These are phyloP conservation scores for Bemisia tabaci DNA, from an alignment of 1,140 invertebrate species.

Conservation along the genomic window DNA sequence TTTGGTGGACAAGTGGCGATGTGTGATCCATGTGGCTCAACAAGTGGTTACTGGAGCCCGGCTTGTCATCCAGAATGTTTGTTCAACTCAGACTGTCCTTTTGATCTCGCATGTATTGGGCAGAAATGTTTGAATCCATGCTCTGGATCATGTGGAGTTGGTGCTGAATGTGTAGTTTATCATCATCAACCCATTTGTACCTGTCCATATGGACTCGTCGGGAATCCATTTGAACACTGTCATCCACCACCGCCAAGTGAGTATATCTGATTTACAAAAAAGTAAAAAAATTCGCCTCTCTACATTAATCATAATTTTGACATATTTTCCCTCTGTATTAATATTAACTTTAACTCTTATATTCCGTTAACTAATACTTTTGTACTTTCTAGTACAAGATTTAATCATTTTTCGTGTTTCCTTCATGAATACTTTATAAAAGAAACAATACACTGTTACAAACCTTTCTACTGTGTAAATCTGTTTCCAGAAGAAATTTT, in stretches of 20 bases:
- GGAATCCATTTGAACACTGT: constrained; percentile 63
- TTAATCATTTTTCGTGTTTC: no score
- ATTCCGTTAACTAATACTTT: no score
- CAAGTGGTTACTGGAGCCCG: constrained; percentile 49
- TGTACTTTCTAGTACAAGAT: no score
- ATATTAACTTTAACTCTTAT: no score
- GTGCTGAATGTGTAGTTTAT: constrained; percentile 53
- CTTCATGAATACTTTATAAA: no score
- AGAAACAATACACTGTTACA: no score
- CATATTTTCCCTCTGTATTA: no score
- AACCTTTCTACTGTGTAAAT: no score
- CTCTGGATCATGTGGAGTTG: constrained; percentile 54
- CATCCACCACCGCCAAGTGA: background rate
- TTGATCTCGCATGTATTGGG: constrained; percentile 58
- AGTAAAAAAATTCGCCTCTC: constrained; percentile 1
- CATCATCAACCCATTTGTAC: constrained; percentile 61
- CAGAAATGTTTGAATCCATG: constrained; percentile 62
- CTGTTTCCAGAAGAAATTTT: no score
- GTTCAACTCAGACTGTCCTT: constrained; percentile 59
- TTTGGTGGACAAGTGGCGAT: constrained; percentile 57
- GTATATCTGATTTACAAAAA: background rate
- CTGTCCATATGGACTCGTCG: constrained; percentile 52
- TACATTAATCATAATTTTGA: no score
- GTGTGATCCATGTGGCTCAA: constrained; percentile 57
- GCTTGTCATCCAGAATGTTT: constrained; percentile 63